Percentiles rank a stretch among this genome's conserved stretches.
Evolutionary conservation across 2,113 vertebrate species (phyloP).

Genomic region (Origma solitaria): DNA sequence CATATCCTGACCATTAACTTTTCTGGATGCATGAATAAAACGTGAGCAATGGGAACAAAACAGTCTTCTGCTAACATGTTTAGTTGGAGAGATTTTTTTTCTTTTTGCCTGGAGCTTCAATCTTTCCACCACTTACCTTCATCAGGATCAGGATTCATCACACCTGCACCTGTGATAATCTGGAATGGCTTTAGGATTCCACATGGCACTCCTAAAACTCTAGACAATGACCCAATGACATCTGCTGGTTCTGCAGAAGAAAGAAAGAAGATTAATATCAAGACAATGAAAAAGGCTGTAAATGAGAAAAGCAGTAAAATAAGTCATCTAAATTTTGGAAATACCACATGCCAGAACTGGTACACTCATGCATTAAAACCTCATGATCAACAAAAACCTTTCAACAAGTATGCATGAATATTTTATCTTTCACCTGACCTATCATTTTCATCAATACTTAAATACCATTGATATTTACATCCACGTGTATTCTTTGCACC

Average conservation of each 20-base stretch:
- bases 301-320: background rate
- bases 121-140: background rate
- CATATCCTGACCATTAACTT: conserved; percentile 29
- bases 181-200: background rate
- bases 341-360: background rate
- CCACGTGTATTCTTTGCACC: background rate
- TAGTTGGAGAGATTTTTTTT: background rate
- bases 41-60: background rate
- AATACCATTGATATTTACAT: background rate
- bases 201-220: background rate
- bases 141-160: background rate
- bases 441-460: background rate
- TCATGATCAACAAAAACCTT: background rate
- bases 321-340: background rate
- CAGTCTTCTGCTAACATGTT: background rate
- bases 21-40: conserved; percentile 16
- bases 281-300: background rate
- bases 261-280: background rate
- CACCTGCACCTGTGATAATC: background rate
- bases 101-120: background rate
- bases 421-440: background rate
- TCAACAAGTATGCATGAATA: background rate
- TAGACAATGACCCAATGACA: background rate
- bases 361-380: background rate
- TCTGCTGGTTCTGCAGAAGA: background rate